Evolutionary conservation across 2,888 invertebrate species (phyloP), one percentile per base, ranked within the genome.

Genomic region (Ophraella communa): DNA sequence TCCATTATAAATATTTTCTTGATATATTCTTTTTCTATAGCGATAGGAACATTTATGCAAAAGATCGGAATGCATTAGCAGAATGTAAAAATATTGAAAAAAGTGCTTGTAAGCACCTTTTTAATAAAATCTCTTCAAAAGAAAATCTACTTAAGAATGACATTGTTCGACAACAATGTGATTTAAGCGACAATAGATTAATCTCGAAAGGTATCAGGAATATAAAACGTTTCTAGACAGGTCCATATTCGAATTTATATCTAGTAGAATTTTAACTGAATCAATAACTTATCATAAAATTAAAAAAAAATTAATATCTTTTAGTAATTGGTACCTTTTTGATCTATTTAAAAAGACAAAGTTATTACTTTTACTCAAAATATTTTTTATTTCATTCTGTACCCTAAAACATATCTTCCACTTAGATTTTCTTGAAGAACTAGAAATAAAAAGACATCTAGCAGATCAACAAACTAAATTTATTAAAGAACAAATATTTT

Each of bases 181-280:
- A 71, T 69, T 71, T 72, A 72, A 73, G 71, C 69, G 71, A 73
- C 71, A 72, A 73, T 71, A 67, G 73, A 72, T 72, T 72, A 73
- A 73, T 72, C 73, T 71, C 62, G 66, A 68, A 67, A 69, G 71
- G 72, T 72, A 71, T 70, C 65, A 66, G 59, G 59, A 63, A 63
- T 64, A 56, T 66, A 69, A 67, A 52, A 62, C 57, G 60, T 63
- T 62, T 53, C 42, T 3, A 7, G 7, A 4, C 49, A 51, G 49
- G 10, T n/a, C 24, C 27, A 27, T 14, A 23, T 3, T 47, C 2
- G 21, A n/a, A 21, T n/a, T 30, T 39, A 14, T 17, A 39, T 39
- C 17, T 7, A 39, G 17, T 7, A 17, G 17, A 17, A 17, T 5
- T 5, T 39, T 2, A 2, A n/a, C n/a, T n/a, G n/a, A n/a, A n/a